phyloP scores from a whole-genome alignment of 1,140 invertebrate genomes.

The Chymomyza costata region DNA sequence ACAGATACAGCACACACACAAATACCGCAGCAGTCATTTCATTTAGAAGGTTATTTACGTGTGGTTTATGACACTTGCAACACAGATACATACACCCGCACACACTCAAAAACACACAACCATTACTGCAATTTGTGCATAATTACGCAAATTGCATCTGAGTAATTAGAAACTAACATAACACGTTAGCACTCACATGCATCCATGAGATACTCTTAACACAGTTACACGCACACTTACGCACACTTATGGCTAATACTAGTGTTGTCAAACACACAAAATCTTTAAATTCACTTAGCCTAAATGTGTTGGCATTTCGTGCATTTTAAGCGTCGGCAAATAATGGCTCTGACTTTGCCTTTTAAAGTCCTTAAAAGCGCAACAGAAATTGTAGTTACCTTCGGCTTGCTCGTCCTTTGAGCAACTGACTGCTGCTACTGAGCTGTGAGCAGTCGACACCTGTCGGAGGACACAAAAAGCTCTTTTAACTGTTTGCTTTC shows the following conservation, averaged over 20 bases:
- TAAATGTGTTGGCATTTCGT: slow-evolving; percentile 3
- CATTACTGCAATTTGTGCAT: neutral
- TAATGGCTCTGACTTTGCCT: too few relatives aligned
- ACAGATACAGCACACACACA: too few relatives aligned
- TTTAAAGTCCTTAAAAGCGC: too few relatives aligned
- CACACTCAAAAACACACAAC: slow-evolving; percentile 1
- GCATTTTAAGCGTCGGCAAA: slow-evolving; percentile 14
- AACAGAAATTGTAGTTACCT: slow-evolving; percentile 36
- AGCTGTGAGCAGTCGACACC: slow-evolving; percentile 41
- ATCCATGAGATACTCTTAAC: too few relatives aligned
- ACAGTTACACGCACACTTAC: neutral
- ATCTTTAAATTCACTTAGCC: slow-evolving; percentile 15
- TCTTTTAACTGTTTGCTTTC: too few relatives aligned
- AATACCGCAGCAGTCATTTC: too few relatives aligned
- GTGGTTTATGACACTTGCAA: too few relatives aligned
- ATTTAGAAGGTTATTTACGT: too few relatives aligned
- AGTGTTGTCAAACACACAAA: too few relatives aligned
- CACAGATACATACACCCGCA: slow-evolving; percentile 3
- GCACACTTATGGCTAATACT: neutral
- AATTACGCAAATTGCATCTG: too few relatives aligned
- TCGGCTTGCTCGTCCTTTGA: slow-evolving; percentile 53
- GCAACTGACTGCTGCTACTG: slow-evolving; percentile 38
- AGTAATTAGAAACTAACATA: neutral
- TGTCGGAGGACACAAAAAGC: slow-evolving; percentile 51
- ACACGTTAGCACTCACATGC: too few relatives aligned